phyloP scores from a whole-genome alignment of 2,888 invertebrate species.

The Phaedon cochleariae region DNA sequence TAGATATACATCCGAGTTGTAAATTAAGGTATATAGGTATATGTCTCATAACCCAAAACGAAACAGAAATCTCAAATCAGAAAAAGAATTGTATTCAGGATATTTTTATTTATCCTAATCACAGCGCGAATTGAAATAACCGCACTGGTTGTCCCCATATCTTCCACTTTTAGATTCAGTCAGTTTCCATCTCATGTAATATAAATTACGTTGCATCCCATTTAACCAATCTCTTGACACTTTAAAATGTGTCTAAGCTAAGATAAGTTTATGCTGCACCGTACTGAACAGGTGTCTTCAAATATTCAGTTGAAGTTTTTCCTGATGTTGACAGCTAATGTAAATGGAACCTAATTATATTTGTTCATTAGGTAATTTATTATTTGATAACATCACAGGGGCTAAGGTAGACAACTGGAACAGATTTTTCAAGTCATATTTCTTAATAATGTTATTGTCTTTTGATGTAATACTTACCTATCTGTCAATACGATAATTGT shows the following conservation, averaged over 20 bases:
- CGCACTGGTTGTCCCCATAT: not conserved
- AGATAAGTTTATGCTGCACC: constrained; percentile 52
- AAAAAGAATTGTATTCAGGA: no score
- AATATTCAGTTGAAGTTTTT: constrained; percentile 39
- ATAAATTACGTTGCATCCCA: constrained; percentile 48
- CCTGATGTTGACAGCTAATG: constrained; percentile 41
- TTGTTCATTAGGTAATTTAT: constrained; percentile 35
- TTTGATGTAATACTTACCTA: not conserved
- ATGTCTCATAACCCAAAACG: no score
- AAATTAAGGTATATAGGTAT: no score
- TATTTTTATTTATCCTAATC: no score
- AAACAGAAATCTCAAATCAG: no score
- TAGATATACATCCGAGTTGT: no score
- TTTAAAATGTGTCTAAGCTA: constrained; percentile 52
- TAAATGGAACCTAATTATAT: constrained; percentile 45
- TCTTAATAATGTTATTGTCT: not conserved
- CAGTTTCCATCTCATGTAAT: constrained; percentile 38
- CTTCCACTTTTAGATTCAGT: constrained; percentile 42
- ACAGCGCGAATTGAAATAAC: not conserved
- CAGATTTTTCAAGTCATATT: not conserved
- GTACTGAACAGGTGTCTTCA: constrained; percentile 53
- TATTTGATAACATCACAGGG: constrained; percentile 29
- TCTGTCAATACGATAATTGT: no score
- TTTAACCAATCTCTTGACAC: constrained; percentile 50
- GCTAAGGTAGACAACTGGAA: constrained; percentile 15